These are phyloP conservation scores for Piscicola geometra DNA, from an alignment of 2,888 invertebrate genomes.

Conservation along the genomic window DNA sequence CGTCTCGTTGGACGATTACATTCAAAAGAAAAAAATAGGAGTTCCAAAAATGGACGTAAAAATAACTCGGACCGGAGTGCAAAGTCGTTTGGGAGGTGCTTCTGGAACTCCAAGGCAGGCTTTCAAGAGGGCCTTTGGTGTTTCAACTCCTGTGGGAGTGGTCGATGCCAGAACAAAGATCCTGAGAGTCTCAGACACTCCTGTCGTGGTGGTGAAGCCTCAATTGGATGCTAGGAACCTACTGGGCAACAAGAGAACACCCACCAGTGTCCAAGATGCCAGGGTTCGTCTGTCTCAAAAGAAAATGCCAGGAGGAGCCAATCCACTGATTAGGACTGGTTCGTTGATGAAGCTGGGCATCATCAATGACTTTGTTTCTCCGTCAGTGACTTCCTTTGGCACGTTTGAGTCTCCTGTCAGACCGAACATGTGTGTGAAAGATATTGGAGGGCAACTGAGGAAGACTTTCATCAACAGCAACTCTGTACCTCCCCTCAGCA, in stretches of 20 bases:
- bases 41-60: neutral
- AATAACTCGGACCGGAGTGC: neutral
- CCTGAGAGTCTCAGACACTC: neutral
- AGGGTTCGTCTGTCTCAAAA: neutral
- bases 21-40: slow-evolving; percentile 15
- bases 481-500: neutral
- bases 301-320: neutral
- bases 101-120: neutral
- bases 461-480: neutral
- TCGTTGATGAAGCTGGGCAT: neutral
- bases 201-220: slow-evolving; percentile 10
- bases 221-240: slow-evolving; percentile 22
- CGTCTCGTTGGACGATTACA: slow-evolving; percentile 22
- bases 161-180: slow-evolving; percentile 6
- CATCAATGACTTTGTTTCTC: slow-evolving; percentile 5
- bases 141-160: neutral
- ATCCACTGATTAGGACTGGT: neutral
- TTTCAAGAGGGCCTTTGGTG: slow-evolving; percentile 1
- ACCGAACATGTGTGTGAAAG: slow-evolving; percentile 17
- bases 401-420: slow-evolving; percentile 1
- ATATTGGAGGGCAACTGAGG: neutral
- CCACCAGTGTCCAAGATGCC: neutral
- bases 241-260: neutral
- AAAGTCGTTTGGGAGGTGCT: neutral
- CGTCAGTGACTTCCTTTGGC: neutral